Percentiles rank a stretch among this genome's conserved stretches.
phyloP scores from a whole-genome alignment of 2,113 vertebrate species.

The Zapus hudsonius region DNA sequence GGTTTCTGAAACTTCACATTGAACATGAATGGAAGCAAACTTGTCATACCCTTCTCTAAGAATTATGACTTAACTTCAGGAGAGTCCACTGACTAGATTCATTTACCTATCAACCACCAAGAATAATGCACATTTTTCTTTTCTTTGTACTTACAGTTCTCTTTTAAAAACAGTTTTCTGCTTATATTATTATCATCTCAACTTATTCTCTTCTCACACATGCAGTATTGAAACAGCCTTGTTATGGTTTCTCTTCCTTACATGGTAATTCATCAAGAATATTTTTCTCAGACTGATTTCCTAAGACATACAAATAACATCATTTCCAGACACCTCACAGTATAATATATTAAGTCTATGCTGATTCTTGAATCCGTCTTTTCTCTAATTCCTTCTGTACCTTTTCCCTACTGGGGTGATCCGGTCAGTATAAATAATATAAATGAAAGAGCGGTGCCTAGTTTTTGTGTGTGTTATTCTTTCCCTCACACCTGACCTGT shows the following conservation, averaged over 20 bases:
- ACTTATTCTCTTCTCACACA: background rate
- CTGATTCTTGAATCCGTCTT: too few species aligned
- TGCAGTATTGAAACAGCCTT: background rate
- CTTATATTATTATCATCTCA: background rate
- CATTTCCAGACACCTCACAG: background rate
- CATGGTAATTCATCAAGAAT: too few species aligned
- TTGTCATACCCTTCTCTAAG: background rate
- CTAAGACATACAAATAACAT: background rate
- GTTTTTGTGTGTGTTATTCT: background rate
- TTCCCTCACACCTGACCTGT: background rate
- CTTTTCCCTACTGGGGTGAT: background rate
- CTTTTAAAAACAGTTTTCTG: background rate
- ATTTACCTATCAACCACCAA: background rate
- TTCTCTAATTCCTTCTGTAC: fast-evolving
- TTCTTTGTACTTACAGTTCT: background rate
- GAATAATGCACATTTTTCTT: background rate
- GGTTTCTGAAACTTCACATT: background rate
- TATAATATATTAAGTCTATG: background rate
- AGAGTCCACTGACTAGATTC: background rate
- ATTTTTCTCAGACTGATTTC: background rate
- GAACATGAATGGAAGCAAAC: background rate
- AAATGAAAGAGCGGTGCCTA: background rate
- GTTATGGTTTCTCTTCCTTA: background rate
- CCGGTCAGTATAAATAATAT: background rate
- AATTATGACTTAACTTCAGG: background rate